Evolutionary conservation across 2,888 invertebrate genomes (phyloP), one percentile per base, ranked within the genome.

Genomic region (Saturnia japonica): DNA sequence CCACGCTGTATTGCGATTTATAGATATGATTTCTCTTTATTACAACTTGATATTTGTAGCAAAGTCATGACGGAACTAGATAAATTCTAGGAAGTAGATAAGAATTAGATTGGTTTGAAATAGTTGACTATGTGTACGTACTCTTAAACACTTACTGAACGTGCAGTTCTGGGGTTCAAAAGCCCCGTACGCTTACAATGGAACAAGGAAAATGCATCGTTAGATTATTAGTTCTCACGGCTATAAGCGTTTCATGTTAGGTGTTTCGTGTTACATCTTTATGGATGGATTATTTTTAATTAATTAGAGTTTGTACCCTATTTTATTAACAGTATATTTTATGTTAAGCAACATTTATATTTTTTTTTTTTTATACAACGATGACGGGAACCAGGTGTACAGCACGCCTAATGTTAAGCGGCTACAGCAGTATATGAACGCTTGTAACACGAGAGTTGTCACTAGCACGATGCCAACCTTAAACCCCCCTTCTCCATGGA

Each of bases 191-290:
- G 67, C 45, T 57, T 68, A 73, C 73, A 73, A 73, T 70, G 54
- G 73, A 71, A 73, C 68, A 57, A 73, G 71, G 73, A 73, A 73
- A 71, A 73, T 73, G 71, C 71, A 71, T 71, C 70, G 66, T 69
- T 64, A 67, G 67, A 69, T 60, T 54, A 51, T 51, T 45, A 43
- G 68, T 70, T 71, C 71, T 71, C 73, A 71, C 70, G 73, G 69
- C 66, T 68, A 68, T 68, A 9, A 12, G 40, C 19, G 64, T 22
- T 6, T 64, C 8, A 40, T 62, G 60, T 62, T 62, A 34, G 57
- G 57, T 34, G 62, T 64, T 34, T n/a, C 64, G n/a, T 64, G 9
- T 19, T 40, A 40, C 40, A 40, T 64, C 64, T 40, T 40, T n/a
- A 6, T 40, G 19, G 34, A 64, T 40, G 64, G 34, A 40, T 64